Base-by-base conservation (phyloP, 2,113 vertebrate species). In the Sciurus niger region DNA sequence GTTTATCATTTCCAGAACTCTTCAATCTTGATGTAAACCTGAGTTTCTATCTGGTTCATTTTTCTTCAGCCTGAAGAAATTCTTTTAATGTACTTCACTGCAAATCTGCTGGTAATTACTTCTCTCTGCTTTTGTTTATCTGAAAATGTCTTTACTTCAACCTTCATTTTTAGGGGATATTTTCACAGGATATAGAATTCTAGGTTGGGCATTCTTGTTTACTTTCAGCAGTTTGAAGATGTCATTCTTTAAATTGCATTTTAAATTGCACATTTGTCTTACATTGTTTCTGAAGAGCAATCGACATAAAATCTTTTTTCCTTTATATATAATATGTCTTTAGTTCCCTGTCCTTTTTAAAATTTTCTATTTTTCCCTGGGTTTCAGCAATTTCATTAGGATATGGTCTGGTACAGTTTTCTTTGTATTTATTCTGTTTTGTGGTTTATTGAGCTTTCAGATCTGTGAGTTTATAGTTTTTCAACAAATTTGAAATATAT, bases 401-500 rank as follows among this genome's bases (percentile, higher is more conserved):
- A 55, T 48, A 68, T 37, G 28, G 17, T 32, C n/a, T 70, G 30
- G 14, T 55, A 17, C 51, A 58, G 37, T 65, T 93, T 51, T 76
- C 48, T 90, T 51, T 91, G 46, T 60, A 32, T 79, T 93, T 91
- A 60, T 87, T 88, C 34, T 80, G 8, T 53, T 32, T 87, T 86
- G 3, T 84, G 22, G 70, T 68, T 94, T 96, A 25, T 68, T 84
- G 78, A 79, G 63, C 18, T 84, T 48, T 65, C 46, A 24, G 34
- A 68, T 78, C 63, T 88, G 20, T 92, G 63, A 20, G 17, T 55
- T 84, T 93, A 68, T 63, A 46, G 32, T 72, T 93, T 63, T 88
- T 96, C 28, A 79, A 78, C 55, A 79, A 95, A 84, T 94, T 84
- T 79, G 46, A 60, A 83, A 84, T 73, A 25, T 32, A 84, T 43